Base-by-base conservation (phyloP, 2,113 vertebrate species). In the Thomomys bottae region DNA sequence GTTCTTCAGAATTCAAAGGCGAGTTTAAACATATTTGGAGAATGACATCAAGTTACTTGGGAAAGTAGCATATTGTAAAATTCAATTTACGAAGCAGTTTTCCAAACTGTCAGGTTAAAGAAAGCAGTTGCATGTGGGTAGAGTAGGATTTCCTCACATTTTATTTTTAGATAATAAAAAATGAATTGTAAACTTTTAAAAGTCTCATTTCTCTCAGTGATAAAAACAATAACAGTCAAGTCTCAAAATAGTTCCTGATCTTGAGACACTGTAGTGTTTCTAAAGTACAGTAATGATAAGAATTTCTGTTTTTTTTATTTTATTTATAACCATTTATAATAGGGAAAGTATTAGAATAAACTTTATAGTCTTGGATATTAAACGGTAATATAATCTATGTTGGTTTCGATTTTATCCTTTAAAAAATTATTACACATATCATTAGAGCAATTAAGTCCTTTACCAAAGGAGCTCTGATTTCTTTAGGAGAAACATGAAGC, bases 1-100 rank as follows among this genome's bases (percentile, higher is more conserved):
- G 75, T 89, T 96, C 70, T 67, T 91, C 71, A 88, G 66, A 86
- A 83, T 63, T 72, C 11, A 30, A 91, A 66, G 72, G 34, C 71
- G 95, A 94, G 79, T 38, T 86, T 68, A 94, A 95, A 94, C 71
- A 94, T 57, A 89, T 81, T 95, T 92, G 42, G 45, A 87, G 91
- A 91, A 90, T 24, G 36, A 82, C 59, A 93, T 49, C 88, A 84
- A 93, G 45, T 93, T 86, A 91, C 84, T 82, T 78, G 84, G 83
- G 70, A 92, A 85, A 95, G 79, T 34, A 92, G 42, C 66, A 73
- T 78, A 95, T 92, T 91, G 32, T 84, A 91, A 94, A 88, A 11
- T 32, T 94, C 71, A 94, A 49, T 93, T 91, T 91, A 94, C 80
- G 91, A 90, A 90, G 45, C 5, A 66, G 76, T 88, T 94, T 96